phyloP scores from a whole-genome alignment of 2,797 vertebrate genomes.

The Apodemus agrarius region DNA sequence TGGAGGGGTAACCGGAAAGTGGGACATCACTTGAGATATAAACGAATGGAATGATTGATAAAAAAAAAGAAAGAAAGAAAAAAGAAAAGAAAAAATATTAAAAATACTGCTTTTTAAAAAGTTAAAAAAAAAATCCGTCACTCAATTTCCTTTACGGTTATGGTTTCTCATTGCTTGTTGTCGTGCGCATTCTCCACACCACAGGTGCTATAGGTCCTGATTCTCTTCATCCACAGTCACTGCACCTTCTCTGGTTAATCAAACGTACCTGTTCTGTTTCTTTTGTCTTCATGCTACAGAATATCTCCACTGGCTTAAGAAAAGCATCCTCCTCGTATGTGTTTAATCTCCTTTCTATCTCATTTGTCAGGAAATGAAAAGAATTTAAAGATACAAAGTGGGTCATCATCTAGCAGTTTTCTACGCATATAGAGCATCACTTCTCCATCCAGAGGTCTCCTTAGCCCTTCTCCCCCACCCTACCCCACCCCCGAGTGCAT shows the following conservation, averaged over 20 bases:
- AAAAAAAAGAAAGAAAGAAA: no score
- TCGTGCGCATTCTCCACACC: neutral
- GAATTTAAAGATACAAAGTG: neutral
- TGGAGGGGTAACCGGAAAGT: no score
- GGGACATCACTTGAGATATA: no score
- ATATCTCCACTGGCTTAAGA: neutral
- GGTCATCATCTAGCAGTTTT: constrained; percentile 2
- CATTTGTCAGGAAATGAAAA: neutral
- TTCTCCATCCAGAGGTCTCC: neutral
- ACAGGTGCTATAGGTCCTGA: neutral
- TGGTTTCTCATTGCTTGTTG: neutral
- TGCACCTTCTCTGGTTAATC: neutral
- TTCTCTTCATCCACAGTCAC: neutral
- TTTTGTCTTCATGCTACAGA: neutral
- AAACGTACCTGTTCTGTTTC: neutral
- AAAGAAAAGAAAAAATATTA: no score
- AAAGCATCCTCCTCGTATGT: neutral
- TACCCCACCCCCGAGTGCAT: neutral
- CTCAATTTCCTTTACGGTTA: neutral
- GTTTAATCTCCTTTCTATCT: neutral
- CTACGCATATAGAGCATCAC: neutral
- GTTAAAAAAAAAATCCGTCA: neutral
- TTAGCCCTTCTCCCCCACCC: neutral
- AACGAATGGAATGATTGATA: no score
- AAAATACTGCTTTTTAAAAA: no score